These are phyloP conservation scores for Hybos culiciformis DNA, from an alignment of 2,888 invertebrate genomes.

Conservation along the genomic window DNA sequence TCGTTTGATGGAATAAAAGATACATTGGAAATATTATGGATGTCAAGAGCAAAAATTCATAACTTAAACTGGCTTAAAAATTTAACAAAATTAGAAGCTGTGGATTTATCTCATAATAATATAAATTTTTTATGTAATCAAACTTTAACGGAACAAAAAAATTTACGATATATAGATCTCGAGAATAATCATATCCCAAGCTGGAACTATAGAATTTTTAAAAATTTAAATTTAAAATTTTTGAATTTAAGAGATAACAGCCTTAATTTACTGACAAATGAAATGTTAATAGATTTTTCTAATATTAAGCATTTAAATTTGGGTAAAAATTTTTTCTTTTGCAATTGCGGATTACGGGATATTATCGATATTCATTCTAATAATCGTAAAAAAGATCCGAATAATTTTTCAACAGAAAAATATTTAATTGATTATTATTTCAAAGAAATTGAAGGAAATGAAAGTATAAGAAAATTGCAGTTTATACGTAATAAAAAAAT, in stretches of 20 bases:
- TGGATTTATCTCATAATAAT: slow-evolving; percentile 41
- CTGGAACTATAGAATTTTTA: slow-evolving; percentile 40
- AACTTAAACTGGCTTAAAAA: slow-evolving; percentile 31
- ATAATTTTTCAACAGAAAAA: no score
- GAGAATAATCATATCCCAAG: slow-evolving; percentile 40
- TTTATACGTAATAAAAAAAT: no score
- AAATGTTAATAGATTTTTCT: slow-evolving; percentile 43
- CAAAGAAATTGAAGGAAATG: no score
- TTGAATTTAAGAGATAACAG: slow-evolving; percentile 41
- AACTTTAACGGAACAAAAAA: slow-evolving; percentile 29
- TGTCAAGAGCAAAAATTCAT: slow-evolving; percentile 35
- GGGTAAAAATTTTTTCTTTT: slow-evolving; percentile 32
- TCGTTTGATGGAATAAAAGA: slow-evolving; percentile 36
- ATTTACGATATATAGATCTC: slow-evolving; percentile 39
- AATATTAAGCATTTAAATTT: slow-evolving; percentile 38
- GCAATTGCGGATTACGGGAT: no score
- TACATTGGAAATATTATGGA: slow-evolving; percentile 36
- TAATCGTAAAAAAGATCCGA: no score
- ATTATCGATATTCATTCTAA: no score
- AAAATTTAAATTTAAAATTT: slow-evolving; percentile 28
- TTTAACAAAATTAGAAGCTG: slow-evolving; percentile 35
- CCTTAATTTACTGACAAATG: slow-evolving; percentile 41
- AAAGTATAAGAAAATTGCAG: no score
- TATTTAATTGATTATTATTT: no score
- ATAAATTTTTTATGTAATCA: slow-evolving; percentile 29